Evolutionary conservation across 2,888 invertebrate genomes (phyloP).

Genomic region (Eupsilia transversa): DNA sequence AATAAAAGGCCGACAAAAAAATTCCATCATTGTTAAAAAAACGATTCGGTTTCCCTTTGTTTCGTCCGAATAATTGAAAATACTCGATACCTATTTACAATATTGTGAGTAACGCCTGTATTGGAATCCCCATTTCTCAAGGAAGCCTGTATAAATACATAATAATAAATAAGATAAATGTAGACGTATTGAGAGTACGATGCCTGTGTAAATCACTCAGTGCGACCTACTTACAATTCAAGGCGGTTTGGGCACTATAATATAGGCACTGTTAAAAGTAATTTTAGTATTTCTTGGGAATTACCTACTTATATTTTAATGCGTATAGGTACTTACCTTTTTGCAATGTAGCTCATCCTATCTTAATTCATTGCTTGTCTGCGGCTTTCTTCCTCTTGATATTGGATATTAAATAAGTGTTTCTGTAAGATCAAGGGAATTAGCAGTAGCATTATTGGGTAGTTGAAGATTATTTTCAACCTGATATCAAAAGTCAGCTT

Average conservation of each 20-base stretch:
- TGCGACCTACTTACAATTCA: slow-evolving; percentile 62
- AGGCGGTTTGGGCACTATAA: slow-evolving; percentile 24
- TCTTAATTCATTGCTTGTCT: background rate
- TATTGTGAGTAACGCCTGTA: slow-evolving; percentile 40
- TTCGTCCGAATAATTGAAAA: slow-evolving; percentile 49
- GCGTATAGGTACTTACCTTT: background rate
- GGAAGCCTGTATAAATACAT: slow-evolving; percentile 62
- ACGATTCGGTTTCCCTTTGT: slow-evolving; percentile 39
- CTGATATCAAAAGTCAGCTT: background rate
- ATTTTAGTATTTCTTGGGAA: slow-evolving; percentile 32
- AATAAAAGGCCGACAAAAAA: slow-evolving; percentile 21
- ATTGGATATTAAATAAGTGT: background rate
- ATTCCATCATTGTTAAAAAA: slow-evolving; percentile 14
- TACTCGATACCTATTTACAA: slow-evolving; percentile 47
- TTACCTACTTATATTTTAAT: slow-evolving; percentile 21
- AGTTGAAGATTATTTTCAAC: background rate
- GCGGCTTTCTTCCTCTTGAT: background rate
- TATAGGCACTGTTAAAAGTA: slow-evolving; percentile 27
- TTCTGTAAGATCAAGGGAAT: background rate
- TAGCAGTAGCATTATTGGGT: background rate
- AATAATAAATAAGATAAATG: slow-evolving; percentile 66
- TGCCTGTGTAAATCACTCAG: slow-evolving; percentile 63
- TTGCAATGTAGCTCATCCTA: background rate
- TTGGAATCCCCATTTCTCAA: slow-evolving; percentile 46
- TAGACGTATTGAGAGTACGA: slow-evolving; percentile 59